These are phyloP conservation scores for rat (Rattus norvegicus) DNA, from an alignment of 2,113 vertebrate species.

Conservation along the genomic window DNA sequence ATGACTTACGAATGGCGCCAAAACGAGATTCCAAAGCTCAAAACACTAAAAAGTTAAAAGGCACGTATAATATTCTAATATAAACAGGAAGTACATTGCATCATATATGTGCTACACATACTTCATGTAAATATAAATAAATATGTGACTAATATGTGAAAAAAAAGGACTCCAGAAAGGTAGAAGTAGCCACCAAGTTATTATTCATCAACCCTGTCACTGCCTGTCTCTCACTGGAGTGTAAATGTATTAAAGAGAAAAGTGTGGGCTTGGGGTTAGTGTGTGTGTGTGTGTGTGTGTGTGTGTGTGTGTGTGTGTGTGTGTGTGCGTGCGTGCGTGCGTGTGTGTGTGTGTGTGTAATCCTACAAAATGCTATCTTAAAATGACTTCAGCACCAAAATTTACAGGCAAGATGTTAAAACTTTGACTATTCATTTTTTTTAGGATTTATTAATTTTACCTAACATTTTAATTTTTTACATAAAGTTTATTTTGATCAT, in stretches of 20 bases:
- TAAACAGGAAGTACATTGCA: neutral
- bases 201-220: neutral
- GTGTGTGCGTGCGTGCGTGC: too few species aligned
- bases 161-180: neutral
- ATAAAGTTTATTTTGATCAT: neutral
- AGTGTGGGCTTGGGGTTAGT: neutral
- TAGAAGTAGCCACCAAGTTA: neutral
- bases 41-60: neutral
- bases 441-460: neutral
- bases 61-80: neutral
- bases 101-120: neutral
- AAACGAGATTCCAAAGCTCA: slow-evolving; percentile 6
- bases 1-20: neutral
- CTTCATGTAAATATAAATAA: neutral
- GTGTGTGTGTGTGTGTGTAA: neutral
- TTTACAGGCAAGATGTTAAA: neutral
- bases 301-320: too few species aligned
- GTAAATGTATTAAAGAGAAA: neutral
- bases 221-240: neutral
- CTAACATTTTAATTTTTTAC: neutral
- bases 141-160: neutral
- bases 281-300: too few species aligned
- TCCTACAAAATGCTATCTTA: neutral
- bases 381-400: neutral
- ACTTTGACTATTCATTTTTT: neutral